A percentile compares a stretch with the other conserved stretches of the same genome.
Evolutionary conservation across 1,140 invertebrate species (phyloP).

Genomic region (Leptopilina clavipes): DNA sequence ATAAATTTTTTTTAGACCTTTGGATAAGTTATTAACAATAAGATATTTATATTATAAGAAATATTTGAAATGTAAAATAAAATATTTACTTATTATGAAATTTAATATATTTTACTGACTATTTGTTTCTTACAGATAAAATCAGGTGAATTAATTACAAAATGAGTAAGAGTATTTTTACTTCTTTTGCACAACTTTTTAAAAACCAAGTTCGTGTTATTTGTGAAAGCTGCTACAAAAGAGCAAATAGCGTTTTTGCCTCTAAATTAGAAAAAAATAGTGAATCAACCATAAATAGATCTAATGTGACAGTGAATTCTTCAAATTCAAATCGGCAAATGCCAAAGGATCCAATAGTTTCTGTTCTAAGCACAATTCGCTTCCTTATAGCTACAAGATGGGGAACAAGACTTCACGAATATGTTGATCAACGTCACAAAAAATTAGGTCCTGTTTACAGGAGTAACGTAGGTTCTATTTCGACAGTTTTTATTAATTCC

Average conservation of each 20-base stretch:
- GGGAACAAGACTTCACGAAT: conserved; percentile 79
- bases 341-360: conserved; percentile 68
- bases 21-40: too few species aligned
- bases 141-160: too few species aligned
- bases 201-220: background rate
- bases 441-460: conserved; percentile 84
- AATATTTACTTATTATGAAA: too few species aligned
- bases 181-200: background rate
- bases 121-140: too few species aligned
- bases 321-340: conserved; percentile 30
- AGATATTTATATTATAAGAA: too few species aligned
- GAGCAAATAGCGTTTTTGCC: background rate
- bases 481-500: conserved; percentile 84
- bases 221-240: background rate
- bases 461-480: conserved; percentile 80
- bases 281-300: background rate
- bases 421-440: conserved; percentile 83
- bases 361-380: conserved; percentile 67
- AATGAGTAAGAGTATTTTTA: background rate
- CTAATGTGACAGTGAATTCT: background rate
- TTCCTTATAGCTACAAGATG: conserved; percentile 65
- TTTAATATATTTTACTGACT: too few species aligned
- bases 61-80: too few species aligned
- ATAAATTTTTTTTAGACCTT: too few species aligned
- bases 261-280: background rate